Evolutionary conservation across 2,888 invertebrate genomes (phyloP), one percentile per base, ranked within the genome.

Genomic region (Agelastica alni): DNA sequence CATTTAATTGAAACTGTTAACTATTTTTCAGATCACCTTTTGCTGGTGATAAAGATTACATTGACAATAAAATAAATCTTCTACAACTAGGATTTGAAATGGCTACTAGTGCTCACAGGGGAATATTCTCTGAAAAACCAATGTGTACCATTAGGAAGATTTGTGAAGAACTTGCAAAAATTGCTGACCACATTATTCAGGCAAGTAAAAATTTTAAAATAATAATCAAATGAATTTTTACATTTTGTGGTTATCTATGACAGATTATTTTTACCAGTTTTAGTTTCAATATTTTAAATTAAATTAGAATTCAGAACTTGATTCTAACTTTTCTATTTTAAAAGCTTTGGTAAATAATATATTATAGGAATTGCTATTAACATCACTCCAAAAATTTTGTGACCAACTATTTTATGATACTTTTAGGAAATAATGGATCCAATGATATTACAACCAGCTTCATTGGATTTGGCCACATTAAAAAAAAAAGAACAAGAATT

Each of bases 51-150:
- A 70, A 85, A 54, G 86, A 86, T 64, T 91, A 91, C 69, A 83
- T 83, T 41, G 84, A 86, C 53, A 83, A 85, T 45, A 85, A 91
- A 65, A 82, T 83, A 44, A 84, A 86, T 68, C 80, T 96, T 67
- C 80, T 95, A 63, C 84, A 87, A 70, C 78, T 91, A 59, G 87
- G 93, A 32, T 80, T 95, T 64, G 91, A 93, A 76, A 88, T 96
- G 79, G 93, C 95, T 14, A 91, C 91, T 4, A 87, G 88, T 69
- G 93, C 93, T n/a, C 93, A 93, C 76, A 81, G 93, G 31, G 96
- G 94, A 75, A 85, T 90, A 60, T 93, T 95, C 78, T 91, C 91
- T 0, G 92, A 93, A 70, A 86, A 87, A 69, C 94, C 93, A 1
- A 88, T 93, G 47, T 84, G 88, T 53, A 87, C 88, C 52, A 87